Evolutionary conservation across 2,113 vertebrate species (phyloP).

Genomic region (Ardeotis arabs): DNA sequence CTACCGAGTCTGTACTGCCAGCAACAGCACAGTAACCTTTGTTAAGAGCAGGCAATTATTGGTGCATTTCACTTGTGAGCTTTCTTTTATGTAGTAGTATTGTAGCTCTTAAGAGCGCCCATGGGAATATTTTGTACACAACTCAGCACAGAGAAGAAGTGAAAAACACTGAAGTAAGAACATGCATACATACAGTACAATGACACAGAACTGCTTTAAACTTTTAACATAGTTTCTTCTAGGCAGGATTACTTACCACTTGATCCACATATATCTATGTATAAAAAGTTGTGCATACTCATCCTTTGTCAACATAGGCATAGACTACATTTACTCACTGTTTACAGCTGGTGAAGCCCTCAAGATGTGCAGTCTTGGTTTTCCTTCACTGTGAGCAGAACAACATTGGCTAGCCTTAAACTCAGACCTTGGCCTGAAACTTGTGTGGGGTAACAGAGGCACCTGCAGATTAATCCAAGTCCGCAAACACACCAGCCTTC

Average conservation of each 20-base stretch:
- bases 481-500: neutral
- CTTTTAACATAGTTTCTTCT: neutral
- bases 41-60: neutral
- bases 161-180: neutral
- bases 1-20: neutral
- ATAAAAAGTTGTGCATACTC: neutral
- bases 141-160: neutral
- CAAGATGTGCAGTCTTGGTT: neutral
- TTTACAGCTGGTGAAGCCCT: neutral
- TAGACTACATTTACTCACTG: neutral
- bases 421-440: neutral
- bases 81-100: accelerated
- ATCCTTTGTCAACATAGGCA: neutral
- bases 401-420: neutral
- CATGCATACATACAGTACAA: neutral
- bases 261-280: neutral
- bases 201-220: neutral
- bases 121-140: neutral
- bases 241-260: neutral
- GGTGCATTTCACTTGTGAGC: accelerated
- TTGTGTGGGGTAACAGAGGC: neutral
- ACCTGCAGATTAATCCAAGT: neutral
- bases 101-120: neutral
- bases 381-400: neutral
- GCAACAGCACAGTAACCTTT: neutral